A percentile compares a stretch with the other conserved stretches of the same genome.
phyloP scores from a whole-genome alignment of 2,797 vertebrate species.

The Brachymystax lenok region DNA sequence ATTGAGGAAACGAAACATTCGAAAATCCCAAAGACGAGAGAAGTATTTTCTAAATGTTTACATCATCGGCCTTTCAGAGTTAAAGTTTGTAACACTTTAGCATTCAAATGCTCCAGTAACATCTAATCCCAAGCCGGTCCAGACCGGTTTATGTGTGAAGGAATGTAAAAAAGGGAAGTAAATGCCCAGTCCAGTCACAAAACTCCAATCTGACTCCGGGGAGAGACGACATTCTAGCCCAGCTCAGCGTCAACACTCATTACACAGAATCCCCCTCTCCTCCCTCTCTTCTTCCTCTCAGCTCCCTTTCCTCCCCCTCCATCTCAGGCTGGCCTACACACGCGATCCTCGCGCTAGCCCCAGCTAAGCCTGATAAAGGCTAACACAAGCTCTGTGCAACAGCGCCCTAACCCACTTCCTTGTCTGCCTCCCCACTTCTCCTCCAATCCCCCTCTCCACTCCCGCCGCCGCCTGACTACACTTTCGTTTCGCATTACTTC shows the following conservation, averaged over 20 bases:
- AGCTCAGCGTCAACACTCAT: too few species aligned
- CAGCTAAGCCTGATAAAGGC: slow-evolving; percentile 67
- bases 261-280: slow-evolving; percentile 38
- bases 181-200: background rate
- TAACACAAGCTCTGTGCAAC: slow-evolving; percentile 66
- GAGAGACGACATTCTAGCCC: slow-evolving; percentile 68
- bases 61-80: background rate
- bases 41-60: background rate
- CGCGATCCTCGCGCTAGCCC: slow-evolving; percentile 70
- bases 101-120: background rate
- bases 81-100: background rate
- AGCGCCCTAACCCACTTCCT: slow-evolving; percentile 23
- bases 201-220: slow-evolving; percentile 34
- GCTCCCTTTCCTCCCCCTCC: slow-evolving; percentile 28
- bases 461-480: slow-evolving; percentile 70
- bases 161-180: background rate
- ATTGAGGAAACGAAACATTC: background rate
- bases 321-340: slow-evolving; percentile 68
- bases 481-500: slow-evolving; percentile 92
- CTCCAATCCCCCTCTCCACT: slow-evolving; percentile 57
- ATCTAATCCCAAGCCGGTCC: background rate
- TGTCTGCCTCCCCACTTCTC: slow-evolving; percentile 54
- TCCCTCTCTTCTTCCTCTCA: slow-evolving; percentile 41
- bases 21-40: too few species aligned
- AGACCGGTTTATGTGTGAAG: background rate